Evolutionary conservation across 2,113 vertebrate genomes (phyloP), one percentile per base, ranked within the genome.

Genomic region (Planiliza haematocheilus): DNA sequence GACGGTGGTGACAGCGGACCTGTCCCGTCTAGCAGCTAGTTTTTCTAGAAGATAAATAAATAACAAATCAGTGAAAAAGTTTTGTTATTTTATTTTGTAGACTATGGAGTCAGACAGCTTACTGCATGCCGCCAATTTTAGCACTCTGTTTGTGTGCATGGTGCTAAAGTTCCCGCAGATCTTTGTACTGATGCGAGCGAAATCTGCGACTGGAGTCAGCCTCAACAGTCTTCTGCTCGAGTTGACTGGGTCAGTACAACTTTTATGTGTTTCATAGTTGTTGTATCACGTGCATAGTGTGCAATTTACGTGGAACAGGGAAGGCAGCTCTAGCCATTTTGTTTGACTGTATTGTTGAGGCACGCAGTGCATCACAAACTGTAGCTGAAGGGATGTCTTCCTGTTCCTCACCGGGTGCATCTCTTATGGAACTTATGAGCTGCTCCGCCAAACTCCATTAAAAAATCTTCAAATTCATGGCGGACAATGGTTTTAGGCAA

Each of bases 121-220:
- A 18, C 6, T 95, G n/a, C 87, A 94, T 38, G 37, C 91, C 0
- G 95, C 95, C 7, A 95, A 96, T 79, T 94, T 96, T 86, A 97
- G 95, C 92, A 96, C 96, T 0, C 88, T 98, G 72, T 82, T 88
- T 1, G 90, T 92, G 74, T 96, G 96, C 88, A 89, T 94, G 64
- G 94, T 95, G 86, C 91, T 99, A 1, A 98, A 98, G 82, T 91
- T 98, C 77, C 97, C 97, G 55, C 97, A 99, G 89, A 94, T 97
- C 38, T 88, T 91, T 37, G 91, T 94, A 0, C 87, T 98, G 72
- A 85, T 96, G 81, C 61, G 64, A n/a, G 94, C 96, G 7, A 82
- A 93, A 18, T 90, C 95, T 2, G 82, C 95, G 20, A 80, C 77
- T 8, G 97, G 97, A 30, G 24, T 98, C 78, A 99, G 97, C 81